These are phyloP conservation scores for Epsilonema sp. DNA, from an alignment of 2,888 invertebrate species.

Conservation along the genomic window DNA sequence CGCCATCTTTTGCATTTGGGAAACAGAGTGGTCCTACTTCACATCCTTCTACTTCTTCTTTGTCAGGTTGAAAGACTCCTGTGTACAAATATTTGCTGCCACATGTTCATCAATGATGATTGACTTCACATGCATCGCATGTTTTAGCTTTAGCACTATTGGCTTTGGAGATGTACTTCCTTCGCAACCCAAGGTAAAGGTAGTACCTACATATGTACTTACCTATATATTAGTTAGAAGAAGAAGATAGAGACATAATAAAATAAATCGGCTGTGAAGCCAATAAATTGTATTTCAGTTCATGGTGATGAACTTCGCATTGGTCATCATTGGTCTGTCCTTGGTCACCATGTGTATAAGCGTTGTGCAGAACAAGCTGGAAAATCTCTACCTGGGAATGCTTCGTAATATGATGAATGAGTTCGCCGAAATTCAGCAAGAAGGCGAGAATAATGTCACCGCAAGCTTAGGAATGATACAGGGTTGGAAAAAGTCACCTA, in stretches of 20 bases:
- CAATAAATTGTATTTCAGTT: too few species aligned
- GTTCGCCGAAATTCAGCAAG: neutral
- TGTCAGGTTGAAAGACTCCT: conserved; percentile 8
- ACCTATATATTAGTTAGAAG: too few species aligned
- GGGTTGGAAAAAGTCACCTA: conserved; percentile 22
- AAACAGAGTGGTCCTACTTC: conserved; percentile 6
- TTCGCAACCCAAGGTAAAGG: too few species aligned
- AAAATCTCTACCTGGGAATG: conserved; percentile 7
- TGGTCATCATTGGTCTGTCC: conserved; percentile 9
- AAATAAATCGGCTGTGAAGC: too few species aligned
- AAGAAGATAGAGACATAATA: too few species aligned
- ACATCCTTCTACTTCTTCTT: conserved; percentile 10
- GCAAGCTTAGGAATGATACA: conserved; percentile 4
- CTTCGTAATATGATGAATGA: conserved; percentile 4
- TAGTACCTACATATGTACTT: too few species aligned
- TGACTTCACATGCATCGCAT: too few species aligned
- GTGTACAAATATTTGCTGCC: too few species aligned
- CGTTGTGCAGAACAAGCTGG: conserved; percentile 4
- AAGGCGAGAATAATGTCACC: neutral
- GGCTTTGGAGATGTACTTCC: too few species aligned
- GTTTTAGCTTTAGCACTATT: too few species aligned
- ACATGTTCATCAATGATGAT: too few species aligned
- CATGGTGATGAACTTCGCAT: conserved; percentile 8
- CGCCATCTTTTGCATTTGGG: conserved; percentile 9
- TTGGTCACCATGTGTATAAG: conserved; percentile 6